These are phyloP conservation scores for Hydropsyche betteni DNA, from an alignment of 2,888 invertebrate genomes.

Conservation along the genomic window DNA sequence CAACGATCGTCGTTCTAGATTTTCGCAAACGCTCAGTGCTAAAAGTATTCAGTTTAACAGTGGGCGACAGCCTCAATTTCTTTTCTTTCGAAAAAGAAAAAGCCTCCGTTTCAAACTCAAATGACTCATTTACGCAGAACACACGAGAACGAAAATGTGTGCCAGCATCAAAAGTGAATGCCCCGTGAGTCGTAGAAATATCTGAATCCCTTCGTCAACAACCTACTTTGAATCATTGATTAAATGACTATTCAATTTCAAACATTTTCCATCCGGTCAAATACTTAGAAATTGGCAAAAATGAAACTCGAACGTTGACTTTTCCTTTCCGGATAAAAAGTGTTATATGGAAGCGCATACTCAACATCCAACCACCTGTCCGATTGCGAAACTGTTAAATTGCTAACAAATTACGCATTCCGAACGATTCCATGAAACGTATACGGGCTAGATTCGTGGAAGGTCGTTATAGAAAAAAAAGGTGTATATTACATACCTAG, in stretches of 20 bases:
- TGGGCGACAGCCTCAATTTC: conserved; percentile 32
- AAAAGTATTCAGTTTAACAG: neutral
- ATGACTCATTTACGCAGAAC: conserved; percentile 22
- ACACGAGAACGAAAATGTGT: conserved; percentile 28
- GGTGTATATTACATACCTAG: neutral
- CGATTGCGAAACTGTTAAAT: conserved; percentile 5
- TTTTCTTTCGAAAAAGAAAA: conserved; percentile 21
- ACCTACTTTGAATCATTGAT: no score
- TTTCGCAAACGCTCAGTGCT: neutral
- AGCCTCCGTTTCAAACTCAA: neutral
- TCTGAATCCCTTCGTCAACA: no score
- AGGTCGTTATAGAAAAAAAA: conserved; percentile 9
- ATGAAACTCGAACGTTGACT: conserved; percentile 21
- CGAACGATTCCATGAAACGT: conserved; percentile 22
- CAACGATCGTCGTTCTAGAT: neutral
- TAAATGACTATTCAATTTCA: no score
- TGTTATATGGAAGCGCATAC: neutral
- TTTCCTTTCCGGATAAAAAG: conserved; percentile 17
- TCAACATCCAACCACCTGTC: neutral
- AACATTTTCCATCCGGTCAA: no score
- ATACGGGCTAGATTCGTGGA: conserved; percentile 30
- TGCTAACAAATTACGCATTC: conserved; percentile 5
- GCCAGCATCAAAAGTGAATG: conserved; percentile 32
- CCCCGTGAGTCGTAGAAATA: neutral
- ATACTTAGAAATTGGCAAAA: neutral